Evolutionary conservation across 2,113 vertebrate genomes (phyloP).

Genomic region (Promerops cafer): DNA sequence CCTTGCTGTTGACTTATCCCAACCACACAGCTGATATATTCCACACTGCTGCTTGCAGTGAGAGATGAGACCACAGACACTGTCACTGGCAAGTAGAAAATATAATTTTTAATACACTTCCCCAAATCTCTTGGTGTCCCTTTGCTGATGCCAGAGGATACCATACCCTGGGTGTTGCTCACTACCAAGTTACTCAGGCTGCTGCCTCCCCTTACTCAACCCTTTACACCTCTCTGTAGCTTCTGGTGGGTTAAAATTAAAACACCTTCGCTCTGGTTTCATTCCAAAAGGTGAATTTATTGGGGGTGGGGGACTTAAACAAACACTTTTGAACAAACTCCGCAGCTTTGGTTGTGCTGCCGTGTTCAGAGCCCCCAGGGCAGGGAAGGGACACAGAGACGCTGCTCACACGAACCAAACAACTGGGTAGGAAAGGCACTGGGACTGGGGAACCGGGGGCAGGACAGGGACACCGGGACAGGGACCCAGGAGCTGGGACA

Average conservation of each 20-base stretch:
- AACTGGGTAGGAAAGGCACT: accelerated
- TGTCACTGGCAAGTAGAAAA: not conserved
- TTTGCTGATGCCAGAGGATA: not conserved
- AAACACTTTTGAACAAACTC: not conserved
- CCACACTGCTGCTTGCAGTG: not conserved
- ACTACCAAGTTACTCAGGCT: not conserved
- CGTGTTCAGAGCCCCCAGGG: accelerated
- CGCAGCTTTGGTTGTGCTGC: accelerated
- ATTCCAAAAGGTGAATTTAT: not conserved
- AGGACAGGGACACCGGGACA: not conserved
- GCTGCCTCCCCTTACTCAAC: not conserved
- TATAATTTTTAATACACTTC: not conserved
- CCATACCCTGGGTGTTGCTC: not conserved
- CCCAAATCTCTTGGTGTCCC: not conserved
- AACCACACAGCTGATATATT: not conserved
- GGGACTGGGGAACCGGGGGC: not conserved
- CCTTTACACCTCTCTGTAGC: accelerated
- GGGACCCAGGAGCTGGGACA: too few species aligned
- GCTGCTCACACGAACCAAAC: accelerated
- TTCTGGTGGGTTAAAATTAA: not conserved
- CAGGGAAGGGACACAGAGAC: too few species aligned
- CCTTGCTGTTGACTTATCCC: not conserved
- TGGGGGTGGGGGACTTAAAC: accelerated
- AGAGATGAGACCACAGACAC: not conserved
- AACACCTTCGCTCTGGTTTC: not conserved